A percentile compares a stretch with the other conserved stretches of the same genome.
phyloP scores from a whole-genome alignment of 2,113 vertebrate genomes.

The Bettongia penicillata region DNA sequence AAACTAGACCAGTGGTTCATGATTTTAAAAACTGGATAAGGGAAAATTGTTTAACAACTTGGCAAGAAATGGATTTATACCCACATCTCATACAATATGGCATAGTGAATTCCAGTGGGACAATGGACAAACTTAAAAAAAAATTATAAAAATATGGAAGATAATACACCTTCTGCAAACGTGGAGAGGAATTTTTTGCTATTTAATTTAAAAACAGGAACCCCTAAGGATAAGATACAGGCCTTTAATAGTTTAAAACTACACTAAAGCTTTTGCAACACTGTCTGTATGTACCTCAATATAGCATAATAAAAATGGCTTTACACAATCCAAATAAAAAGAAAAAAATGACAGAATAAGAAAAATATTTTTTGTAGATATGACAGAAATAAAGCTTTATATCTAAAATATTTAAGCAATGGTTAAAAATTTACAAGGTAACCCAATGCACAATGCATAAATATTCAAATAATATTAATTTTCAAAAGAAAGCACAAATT shows the following conservation, averaged over 20 bases:
- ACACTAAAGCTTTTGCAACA: not conserved
- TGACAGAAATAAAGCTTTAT: not conserved
- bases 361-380: not conserved
- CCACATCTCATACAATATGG: not conserved
- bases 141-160: conserved; percentile 6
- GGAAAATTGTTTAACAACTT: not conserved
- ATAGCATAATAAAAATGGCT: not conserved
- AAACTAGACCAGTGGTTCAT: not conserved
- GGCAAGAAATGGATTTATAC: not conserved
- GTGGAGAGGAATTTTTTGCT: not conserved
- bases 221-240: not conserved
- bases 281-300: not conserved
- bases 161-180: not conserved
- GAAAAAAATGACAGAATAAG: not conserved
- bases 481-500: not conserved
- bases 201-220: not conserved
- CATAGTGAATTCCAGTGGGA: not conserved
- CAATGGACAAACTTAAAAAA: conserved; percentile 20
- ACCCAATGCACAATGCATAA: not conserved
- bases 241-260: not conserved
- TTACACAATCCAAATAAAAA: not conserved
- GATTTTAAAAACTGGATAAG: not conserved
- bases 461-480: not conserved
- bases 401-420: not conserved
- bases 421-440: not conserved